Evolutionary conservation across 2,113 vertebrate species (phyloP), one percentile per base, ranked within the genome.

Genomic region (Gallinago jamesoni): DNA sequence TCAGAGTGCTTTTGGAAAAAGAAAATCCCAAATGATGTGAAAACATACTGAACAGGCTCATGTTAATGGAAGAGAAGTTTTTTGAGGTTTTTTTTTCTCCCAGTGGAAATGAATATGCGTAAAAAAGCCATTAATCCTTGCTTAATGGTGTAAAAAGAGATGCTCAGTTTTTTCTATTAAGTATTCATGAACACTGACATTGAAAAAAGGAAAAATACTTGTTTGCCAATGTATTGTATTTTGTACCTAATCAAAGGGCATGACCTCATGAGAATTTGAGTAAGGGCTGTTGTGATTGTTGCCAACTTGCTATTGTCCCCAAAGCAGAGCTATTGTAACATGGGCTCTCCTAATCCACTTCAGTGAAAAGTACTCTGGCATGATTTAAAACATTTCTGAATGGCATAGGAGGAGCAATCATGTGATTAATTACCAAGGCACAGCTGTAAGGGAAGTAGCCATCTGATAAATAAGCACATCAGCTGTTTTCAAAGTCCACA

Each of bases 71-170:
- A 77, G 67, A 79, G 19, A 66, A 53, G 37, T 21, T 45, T 84
- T 31, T 43, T 41, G 16, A 14, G 2, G 3, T 23, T 59, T 64
- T 48, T 94, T 59, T 66, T 52, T 52, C 55, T 88, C 56, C 66
- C 66, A 52, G 30, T 82, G 55, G 72, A 84, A 94, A 91, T 55
- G 17, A 88, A 41, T 85, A 73, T 66, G 56, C 2, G 6, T 93
- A 72, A 93, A 87, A 66, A 41, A 21, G 9, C 11, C 14, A 76
- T 64, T 68, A 89, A 84, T 95, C 64, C 56, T 88, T 84, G 60
- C 80, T 74, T 96, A 93, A 95, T 79, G 64, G 52, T 78, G 60
- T 88, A 81, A 94, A 96, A 91, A 70, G 66, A 47, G 72, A 93
- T 87, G 45, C 66, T 64, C 53, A 59, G n/a, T 78, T 30, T 92